phyloP scores from a whole-genome alignment of 2,888 invertebrate species.

The Scaptodrosophila latifasciaeformis region DNA sequence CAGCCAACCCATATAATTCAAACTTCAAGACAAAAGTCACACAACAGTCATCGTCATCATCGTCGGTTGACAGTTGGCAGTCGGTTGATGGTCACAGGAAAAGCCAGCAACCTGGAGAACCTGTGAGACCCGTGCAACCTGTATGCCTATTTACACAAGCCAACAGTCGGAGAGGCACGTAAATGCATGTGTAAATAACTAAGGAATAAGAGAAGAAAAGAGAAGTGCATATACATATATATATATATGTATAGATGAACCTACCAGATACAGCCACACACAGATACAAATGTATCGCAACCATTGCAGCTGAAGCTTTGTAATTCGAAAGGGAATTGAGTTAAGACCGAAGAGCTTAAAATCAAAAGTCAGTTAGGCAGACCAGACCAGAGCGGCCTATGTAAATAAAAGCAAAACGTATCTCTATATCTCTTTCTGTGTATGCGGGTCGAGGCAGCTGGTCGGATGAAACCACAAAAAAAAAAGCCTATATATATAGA shows the following conservation, averaged over 20 bases:
- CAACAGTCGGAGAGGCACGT: constrained; percentile 41
- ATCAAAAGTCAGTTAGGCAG: constrained; percentile 54
- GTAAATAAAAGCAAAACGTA: constrained; percentile 64
- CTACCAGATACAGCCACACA: too few species aligned
- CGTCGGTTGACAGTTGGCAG: constrained; percentile 3
- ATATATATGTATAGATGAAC: neutral
- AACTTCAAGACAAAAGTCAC: constrained; percentile 44
- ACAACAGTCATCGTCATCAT: constrained; percentile 13
- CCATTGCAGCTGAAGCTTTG: constrained; percentile 34
- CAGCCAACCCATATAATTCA: constrained; percentile 29
- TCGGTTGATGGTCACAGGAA: constrained; percentile 40
- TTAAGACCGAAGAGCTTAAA: constrained; percentile 57
- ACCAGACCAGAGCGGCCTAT: constrained; percentile 42
- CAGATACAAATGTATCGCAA: constrained; percentile 16
- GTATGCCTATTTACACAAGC: constrained; percentile 45
- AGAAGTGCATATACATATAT: neutral
- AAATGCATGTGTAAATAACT: constrained; percentile 53
- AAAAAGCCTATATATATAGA: constrained; percentile 24
- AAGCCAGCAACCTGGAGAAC: constrained; percentile 17
- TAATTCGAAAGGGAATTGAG: constrained; percentile 53
- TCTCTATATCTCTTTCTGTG: too few species aligned
- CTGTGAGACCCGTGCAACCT: too few species aligned
- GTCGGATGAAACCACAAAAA: constrained; percentile 25
- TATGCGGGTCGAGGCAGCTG: constrained; percentile 35
- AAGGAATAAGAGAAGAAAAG: constrained; percentile 1